Evolutionary conservation across 2,113 vertebrate species (phyloP).

Genomic region (Hirundichthys speculiger): DNA sequence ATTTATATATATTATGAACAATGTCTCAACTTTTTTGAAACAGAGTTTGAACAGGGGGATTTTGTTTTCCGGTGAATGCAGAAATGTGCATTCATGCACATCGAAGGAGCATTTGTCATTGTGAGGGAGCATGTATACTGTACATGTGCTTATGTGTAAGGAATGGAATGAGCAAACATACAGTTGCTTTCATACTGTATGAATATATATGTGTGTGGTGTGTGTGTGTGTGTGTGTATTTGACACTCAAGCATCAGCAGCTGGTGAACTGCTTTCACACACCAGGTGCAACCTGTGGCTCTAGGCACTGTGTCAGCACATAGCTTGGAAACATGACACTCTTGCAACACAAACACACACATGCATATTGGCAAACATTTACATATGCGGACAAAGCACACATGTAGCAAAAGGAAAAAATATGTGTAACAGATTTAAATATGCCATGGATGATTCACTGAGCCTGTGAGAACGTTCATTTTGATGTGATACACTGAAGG

Average conservation of each 20-base stretch:
- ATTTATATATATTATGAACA: not conserved
- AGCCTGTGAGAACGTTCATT: slow-evolving; percentile 18
- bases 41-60: not conserved
- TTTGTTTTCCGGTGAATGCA: not conserved
- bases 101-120: slow-evolving; percentile 37
- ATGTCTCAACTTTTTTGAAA: not conserved
- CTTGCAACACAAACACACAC: slow-evolving; percentile 36
- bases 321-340: slow-evolving; percentile 76
- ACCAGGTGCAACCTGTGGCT: slow-evolving; percentile 80
- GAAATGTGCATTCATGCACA: slow-evolving; percentile 37
- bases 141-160: slow-evolving; percentile 42
- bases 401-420: not conserved
- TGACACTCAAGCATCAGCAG: slow-evolving; percentile 77
- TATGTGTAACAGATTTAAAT: slow-evolving; percentile 14
- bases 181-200: slow-evolving; percentile 34
- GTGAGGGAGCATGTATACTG: slow-evolving; percentile 5
- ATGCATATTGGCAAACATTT: slow-evolving; percentile 26
- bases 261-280: slow-evolving; percentile 77
- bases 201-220: slow-evolving; percentile 27
- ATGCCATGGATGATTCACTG: slow-evolving; percentile 45
- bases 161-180: slow-evolving; percentile 61
- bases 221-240: slow-evolving; percentile 36
- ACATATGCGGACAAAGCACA: not conserved
- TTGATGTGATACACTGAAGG: slow-evolving; percentile 33
- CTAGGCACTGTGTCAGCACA: slow-evolving; percentile 77